Evolutionary conservation across 2,113 vertebrate genomes (phyloP).

Genomic region (Calyptomena viridis): DNA sequence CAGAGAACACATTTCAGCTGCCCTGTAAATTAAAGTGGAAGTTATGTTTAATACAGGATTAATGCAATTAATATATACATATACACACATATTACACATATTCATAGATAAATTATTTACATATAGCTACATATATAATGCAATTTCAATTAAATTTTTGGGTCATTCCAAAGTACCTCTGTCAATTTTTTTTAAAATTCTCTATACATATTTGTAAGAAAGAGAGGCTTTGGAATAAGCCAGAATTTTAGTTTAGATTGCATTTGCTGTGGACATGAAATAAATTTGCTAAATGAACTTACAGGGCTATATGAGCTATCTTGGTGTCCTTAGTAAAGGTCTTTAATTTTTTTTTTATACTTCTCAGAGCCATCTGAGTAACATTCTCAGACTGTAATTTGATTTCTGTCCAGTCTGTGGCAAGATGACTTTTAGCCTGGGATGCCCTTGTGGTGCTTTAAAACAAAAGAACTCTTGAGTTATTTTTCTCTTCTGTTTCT

Average conservation of each 20-base stretch:
- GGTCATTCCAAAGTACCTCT: not conserved
- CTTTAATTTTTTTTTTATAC: not conserved
- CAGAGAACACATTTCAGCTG: not conserved
- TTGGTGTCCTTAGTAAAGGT: not conserved
- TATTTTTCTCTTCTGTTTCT: not conserved
- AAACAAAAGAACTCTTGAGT: not conserved
- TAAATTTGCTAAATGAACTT: not conserved
- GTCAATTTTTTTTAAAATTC: not conserved
- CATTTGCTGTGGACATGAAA: not conserved
- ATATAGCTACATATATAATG: not conserved
- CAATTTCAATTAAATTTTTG: not conserved
- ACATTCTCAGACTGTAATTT: not conserved
- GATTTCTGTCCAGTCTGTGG: not conserved
- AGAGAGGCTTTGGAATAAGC: not conserved
- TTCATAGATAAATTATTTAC: not conserved
- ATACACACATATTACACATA: too few relatives aligned
- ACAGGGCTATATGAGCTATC: fast-evolving
- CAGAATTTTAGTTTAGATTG: not conserved
- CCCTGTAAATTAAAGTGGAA: not conserved
- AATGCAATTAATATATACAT: not conserved
- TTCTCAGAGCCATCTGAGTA: not conserved
- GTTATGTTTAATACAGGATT: not conserved
- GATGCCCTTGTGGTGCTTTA: not conserved
- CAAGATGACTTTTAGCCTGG: not conserved
- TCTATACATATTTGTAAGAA: not conserved